Conservation (phyloP, 2,797 vertebrate species). For the Spinibarbus caldwelli region DNA sequence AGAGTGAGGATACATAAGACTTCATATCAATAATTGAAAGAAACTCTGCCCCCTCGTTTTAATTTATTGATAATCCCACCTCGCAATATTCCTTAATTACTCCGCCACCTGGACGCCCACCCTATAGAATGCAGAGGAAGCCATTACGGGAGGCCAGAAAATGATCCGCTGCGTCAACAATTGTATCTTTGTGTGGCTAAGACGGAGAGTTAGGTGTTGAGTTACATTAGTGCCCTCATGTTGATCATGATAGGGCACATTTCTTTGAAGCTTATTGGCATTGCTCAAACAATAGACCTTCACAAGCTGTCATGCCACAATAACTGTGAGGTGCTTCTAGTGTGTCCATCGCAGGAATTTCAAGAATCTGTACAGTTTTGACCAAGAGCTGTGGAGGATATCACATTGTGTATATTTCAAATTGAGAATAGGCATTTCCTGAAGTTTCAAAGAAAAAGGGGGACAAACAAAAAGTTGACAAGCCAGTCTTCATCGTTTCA, state of each 20-base stretch:
- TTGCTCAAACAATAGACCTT: conserved; percentile 24
- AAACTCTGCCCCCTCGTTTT: conserved; percentile 54
- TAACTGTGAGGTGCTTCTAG: background rate
- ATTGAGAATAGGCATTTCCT: background rate
- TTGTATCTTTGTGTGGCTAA: conserved; percentile 57
- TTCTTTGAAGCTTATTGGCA: conserved; percentile 46
- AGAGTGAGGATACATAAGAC: conserved; percentile 54
- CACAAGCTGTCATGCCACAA: background rate
- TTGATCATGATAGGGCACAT: conserved; percentile 44
- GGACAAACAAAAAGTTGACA: background rate
- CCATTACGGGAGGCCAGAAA: conserved; percentile 53
- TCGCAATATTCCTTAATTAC: conserved; percentile 59
- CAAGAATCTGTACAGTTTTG: background rate
- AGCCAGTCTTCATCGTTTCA: background rate
- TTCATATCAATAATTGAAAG: conserved; percentile 61
- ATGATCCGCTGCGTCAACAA: conserved; percentile 58
- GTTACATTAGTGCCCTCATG: conserved; percentile 52
- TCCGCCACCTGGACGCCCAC: conserved; percentile 32
- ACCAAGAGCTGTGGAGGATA: background rate
- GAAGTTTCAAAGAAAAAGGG: too few species aligned
- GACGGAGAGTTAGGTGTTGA: conserved; percentile 48
- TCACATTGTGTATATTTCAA: background rate
- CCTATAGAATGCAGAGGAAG: conserved; percentile 40
- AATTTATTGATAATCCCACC: conserved; percentile 59
- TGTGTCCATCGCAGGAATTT: background rate